These are phyloP conservation scores for Nasonia oneida DNA, from an alignment of 2,888 invertebrate genomes.

Conservation along the genomic window DNA sequence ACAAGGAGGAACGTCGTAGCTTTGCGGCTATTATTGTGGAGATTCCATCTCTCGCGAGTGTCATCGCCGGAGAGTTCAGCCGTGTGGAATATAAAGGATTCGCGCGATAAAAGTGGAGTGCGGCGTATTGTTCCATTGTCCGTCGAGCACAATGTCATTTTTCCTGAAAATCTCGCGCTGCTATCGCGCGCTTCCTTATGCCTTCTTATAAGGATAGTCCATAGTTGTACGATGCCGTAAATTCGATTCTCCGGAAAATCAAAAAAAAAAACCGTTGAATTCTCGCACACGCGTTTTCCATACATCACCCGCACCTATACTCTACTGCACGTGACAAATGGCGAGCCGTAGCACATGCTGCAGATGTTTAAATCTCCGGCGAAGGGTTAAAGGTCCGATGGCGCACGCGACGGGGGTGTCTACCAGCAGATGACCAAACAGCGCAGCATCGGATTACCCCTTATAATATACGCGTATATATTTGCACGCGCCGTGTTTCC, in stretches of 20 bases:
- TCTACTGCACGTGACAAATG: neutral
- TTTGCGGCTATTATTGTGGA: neutral
- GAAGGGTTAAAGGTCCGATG: neutral
- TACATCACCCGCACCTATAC: neutral
- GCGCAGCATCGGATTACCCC: neutral
- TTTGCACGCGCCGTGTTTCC: neutral
- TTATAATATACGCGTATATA: neutral
- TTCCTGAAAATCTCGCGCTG: neutral
- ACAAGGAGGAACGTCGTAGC: neutral
- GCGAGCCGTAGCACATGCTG: neutral
- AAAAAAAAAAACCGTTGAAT: no score
- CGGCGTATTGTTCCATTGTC: neutral
- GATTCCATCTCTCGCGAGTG: constrained; percentile 5
- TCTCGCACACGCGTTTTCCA: neutral
- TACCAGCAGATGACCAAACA: constrained; percentile 19
- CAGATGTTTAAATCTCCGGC: neutral
- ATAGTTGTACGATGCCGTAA: neutral
- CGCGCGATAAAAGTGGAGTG: neutral
- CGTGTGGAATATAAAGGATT: neutral
- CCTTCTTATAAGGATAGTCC: neutral
- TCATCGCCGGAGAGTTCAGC: neutral
- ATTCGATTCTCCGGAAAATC: neutral
- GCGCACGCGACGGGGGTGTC: neutral
- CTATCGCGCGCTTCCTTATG: neutral
- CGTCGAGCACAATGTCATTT: neutral